Percentiles rank a stretch among this genome's conserved stretches.
Evolutionary conservation across 1,140 invertebrate species (phyloP).

Genomic region (Mercenaria mercenaria): DNA sequence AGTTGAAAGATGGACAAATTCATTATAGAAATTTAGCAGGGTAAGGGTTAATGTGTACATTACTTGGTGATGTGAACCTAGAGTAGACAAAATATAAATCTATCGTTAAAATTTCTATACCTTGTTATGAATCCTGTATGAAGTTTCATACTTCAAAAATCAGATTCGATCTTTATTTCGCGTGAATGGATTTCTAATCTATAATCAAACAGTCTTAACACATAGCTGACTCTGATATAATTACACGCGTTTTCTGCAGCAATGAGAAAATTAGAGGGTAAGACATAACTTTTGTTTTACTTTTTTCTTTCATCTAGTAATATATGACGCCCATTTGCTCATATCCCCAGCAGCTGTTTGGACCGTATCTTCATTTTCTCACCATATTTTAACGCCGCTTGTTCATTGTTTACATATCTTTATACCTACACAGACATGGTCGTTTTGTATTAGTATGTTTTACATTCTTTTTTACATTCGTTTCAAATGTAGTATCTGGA

Average conservation of each 20-base stretch:
- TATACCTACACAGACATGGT: background rate
- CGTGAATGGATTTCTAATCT: background rate
- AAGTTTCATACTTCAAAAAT: background rate
- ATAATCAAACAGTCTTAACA: background rate
- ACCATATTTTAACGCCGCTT: background rate
- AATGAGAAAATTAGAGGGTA: background rate
- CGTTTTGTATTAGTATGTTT: background rate
- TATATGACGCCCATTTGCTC: background rate
- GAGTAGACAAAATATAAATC: no score
- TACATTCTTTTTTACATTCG: background rate
- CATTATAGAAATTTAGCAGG: no score
- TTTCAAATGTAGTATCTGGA: no score
- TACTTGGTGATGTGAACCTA: no score
- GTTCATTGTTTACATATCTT: background rate
- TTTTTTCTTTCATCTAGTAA: background rate
- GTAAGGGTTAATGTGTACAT: no score
- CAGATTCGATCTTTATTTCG: background rate
- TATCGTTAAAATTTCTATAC: no score
- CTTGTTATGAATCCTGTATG: background rate
- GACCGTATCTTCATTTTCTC: background rate
- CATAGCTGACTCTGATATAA: background rate
- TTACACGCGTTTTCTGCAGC: background rate
- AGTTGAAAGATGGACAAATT: no score
- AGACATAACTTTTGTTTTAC: conserved; percentile 2
- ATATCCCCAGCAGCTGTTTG: background rate